Conservation (phyloP, 2,797 vertebrate species). For the Pachyuromys duprasi region DNA sequence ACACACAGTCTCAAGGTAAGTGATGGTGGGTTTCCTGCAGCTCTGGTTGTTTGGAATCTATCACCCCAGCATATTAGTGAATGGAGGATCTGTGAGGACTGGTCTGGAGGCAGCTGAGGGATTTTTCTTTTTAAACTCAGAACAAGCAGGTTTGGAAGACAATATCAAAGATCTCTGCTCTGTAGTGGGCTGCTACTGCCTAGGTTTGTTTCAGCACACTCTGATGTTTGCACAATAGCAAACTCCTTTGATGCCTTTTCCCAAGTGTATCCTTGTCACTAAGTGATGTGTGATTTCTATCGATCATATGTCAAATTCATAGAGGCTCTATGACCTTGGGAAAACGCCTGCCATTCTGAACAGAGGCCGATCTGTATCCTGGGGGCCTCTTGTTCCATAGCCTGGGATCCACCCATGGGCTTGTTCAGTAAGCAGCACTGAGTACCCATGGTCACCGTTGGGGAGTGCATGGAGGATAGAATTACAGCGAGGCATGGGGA, state of each 20-base stretch:
- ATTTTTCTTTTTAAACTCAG: background rate
- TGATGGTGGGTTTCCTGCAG: background rate
- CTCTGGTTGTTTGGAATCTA: background rate
- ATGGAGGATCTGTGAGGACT: background rate
- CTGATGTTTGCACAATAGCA: background rate
- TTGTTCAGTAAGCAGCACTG: background rate
- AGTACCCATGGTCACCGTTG: background rate
- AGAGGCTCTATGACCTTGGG: background rate
- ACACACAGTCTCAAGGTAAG: background rate
- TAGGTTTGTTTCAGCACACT: background rate
- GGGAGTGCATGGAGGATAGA: background rate
- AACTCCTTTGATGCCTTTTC: background rate
- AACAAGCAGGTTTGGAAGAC: background rate
- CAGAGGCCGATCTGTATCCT: background rate
- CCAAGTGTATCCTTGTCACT: background rate
- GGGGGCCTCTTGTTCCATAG: no score
- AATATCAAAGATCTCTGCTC: background rate
- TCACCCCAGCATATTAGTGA: background rate
- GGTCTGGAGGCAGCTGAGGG: background rate
- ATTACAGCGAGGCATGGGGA: background rate
- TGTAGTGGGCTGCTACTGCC: accelerated
- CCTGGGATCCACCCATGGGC: background rate
- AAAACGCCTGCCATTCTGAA: background rate
- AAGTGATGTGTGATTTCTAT: background rate
- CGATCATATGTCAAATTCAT: background rate